Evolutionary conservation across 53 echinoderm and acorn worm genomes (phyloP).

Genomic region (Holothuria leucospilota): DNA sequence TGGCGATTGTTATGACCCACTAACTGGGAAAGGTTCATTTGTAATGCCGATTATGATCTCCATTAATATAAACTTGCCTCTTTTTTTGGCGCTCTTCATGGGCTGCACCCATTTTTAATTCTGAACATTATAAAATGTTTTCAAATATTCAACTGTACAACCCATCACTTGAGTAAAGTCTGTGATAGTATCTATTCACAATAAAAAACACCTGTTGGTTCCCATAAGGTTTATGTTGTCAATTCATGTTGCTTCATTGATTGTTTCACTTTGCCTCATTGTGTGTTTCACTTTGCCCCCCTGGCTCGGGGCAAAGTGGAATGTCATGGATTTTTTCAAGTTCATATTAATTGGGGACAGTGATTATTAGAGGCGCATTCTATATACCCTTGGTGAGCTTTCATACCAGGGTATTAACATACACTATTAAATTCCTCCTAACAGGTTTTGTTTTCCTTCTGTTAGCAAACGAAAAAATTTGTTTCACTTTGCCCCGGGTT

Average conservation of each 20-base stretch:
- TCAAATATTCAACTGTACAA: too few relatives aligned
- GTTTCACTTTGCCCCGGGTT: background rate
- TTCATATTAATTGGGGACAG: conserved; percentile 5
- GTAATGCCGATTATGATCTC: too few relatives aligned
- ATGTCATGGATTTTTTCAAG: background rate
- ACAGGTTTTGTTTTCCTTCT: conserved; percentile 15
- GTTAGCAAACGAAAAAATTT: conserved; percentile 2
- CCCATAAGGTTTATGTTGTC: conserved; percentile 2
- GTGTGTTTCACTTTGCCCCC: conserved; percentile 5
- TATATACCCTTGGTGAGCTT: conserved; percentile 10
- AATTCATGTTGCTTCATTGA: conserved; percentile 10
- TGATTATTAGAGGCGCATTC: background rate
- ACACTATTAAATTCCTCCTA: background rate
- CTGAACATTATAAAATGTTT: too few relatives aligned
- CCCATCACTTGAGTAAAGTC: too few relatives aligned
- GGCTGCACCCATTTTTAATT: too few relatives aligned
- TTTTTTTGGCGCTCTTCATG: too few relatives aligned
- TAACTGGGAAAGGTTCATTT: too few relatives aligned
- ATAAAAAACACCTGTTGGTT: conserved; percentile 6
- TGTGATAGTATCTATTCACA: background rate
- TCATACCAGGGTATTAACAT: background rate
- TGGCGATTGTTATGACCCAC: too few relatives aligned
- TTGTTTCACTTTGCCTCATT: background rate
- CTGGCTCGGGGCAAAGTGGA: conserved; percentile 10
- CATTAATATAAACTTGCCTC: too few relatives aligned